phyloP scores from a whole-genome alignment of 2,797 vertebrate species.

The Enteromius radiatus region DNA sequence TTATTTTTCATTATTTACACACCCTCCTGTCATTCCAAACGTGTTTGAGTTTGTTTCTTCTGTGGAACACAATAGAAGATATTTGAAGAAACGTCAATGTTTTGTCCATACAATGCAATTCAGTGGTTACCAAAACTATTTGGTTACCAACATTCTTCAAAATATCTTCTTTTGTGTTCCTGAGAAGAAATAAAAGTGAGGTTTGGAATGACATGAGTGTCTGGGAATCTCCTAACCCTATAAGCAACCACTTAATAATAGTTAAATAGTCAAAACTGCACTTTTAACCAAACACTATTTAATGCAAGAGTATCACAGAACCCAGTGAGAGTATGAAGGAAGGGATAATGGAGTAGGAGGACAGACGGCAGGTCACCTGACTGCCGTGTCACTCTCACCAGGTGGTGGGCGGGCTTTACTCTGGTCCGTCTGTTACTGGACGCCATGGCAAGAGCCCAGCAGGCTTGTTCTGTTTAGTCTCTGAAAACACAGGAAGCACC shows the following conservation, averaged over 20 bases:
- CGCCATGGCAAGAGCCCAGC: slow-evolving; percentile 44
- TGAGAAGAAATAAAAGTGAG: background rate
- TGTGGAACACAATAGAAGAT: background rate
- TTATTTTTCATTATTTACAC: background rate
- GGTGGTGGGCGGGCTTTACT: slow-evolving; percentile 53
- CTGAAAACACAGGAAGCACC: slow-evolving; percentile 42
- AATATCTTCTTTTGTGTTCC: background rate
- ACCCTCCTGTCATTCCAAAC: background rate
- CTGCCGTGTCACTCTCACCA: slow-evolving; percentile 45
- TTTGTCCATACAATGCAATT: background rate
- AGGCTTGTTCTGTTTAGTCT: slow-evolving; percentile 36
- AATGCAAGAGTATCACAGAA: slow-evolving; percentile 1
- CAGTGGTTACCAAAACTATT: background rate
- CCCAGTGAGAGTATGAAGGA: background rate
- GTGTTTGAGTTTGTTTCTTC: background rate
- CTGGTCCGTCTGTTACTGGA: slow-evolving; percentile 49
- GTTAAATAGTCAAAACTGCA: background rate
- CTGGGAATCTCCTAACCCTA: background rate
- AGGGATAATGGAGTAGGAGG: background rate
- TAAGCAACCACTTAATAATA: background rate
- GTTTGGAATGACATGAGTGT: background rate
- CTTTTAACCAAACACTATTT: background rate
- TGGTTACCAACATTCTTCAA: background rate
- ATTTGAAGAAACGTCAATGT: background rate
- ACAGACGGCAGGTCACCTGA: slow-evolving; percentile 53